Base-by-base conservation (phyloP, 2,797 vertebrate species). In the Apodemus agrarius region DNA sequence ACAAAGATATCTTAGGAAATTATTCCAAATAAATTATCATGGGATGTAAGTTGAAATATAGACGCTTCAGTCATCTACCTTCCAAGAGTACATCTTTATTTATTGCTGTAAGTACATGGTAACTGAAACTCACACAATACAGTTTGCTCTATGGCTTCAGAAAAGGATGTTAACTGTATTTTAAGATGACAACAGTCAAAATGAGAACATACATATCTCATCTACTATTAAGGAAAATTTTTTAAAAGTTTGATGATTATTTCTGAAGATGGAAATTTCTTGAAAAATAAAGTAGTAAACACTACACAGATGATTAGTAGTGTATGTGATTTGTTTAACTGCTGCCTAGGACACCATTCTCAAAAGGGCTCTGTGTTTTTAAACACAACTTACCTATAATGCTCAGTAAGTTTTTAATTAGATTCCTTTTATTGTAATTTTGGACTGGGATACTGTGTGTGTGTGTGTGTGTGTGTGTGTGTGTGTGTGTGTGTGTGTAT, bases 1-100 rank as follows among this genome's bases (percentile, higher is more conserved):
- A 10, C 37, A 61, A 76, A 1, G 10, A 63, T 94, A 75, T 9
- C 43, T 31, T 85, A 75, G 81, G 7, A 78, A 95, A 90, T 79
- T 65, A 93, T 87, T 67, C 72, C 61, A 96, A 75, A 34, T 89
- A 89, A 91, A 81, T 46, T 52, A 90, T 54, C 26, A 79, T 52
- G 21, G 93, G 31, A 75, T 90, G 0, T 21, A 81, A 72, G 92
- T 67, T 81, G 96, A 96, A 97, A 31, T 9, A 31, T 17, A 97
- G 85, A 46, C 89, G 31, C 0, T 83, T 84, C 81, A 37, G 37
- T 37, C 3, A 19, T n/a, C 49, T 89, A 59, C 52, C 88, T 91
- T 93, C 69, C 89, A 89, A 96, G 61, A 19, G 61, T 43, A 6
- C 21, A 69, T 79, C 40, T 43, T 3, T 10, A 85, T 92, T 94